A percentile compares a stretch with the other conserved stretches of the same genome.
Conservation (phyloP, 1,140 invertebrate genomes). For the Anagrus nilaparvatae region DNA sequence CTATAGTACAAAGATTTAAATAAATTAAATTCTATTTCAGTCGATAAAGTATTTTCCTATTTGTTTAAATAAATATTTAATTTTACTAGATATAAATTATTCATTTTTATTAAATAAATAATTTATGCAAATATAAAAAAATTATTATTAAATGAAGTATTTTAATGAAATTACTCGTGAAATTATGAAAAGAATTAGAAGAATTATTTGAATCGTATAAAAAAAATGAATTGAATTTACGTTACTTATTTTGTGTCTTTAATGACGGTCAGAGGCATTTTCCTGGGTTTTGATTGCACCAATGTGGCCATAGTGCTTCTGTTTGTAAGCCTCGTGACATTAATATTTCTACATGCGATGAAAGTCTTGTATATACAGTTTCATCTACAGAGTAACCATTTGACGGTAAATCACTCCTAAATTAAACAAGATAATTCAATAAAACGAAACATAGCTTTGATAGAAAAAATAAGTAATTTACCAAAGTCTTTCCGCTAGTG, state of each 20-base stretch:
- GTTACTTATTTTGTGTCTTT: slow-evolving; percentile 5
- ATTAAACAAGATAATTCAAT: slow-evolving; percentile 8
- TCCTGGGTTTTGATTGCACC: slow-evolving; percentile 63
- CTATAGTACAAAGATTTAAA: no score
- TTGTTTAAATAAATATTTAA: no score
- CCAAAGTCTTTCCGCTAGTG: slow-evolving; percentile 54
- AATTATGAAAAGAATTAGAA: slow-evolving; percentile 4
- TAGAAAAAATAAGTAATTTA: slow-evolving; percentile 14
- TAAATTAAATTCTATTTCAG: no score
- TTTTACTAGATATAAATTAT: no score
- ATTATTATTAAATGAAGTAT: not conserved
- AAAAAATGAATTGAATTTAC: slow-evolving; percentile 3
- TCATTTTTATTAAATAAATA: no score
- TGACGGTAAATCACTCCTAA: slow-evolving; percentile 34
- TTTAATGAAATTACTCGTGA: not conserved
- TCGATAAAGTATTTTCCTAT: no score
- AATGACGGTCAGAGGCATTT: slow-evolving; percentile 51
- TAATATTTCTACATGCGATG: slow-evolving; percentile 53
- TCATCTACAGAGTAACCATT: slow-evolving; percentile 38
- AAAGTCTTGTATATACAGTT: slow-evolving; percentile 55
- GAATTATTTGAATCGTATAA: slow-evolving; percentile 3
- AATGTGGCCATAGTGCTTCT: slow-evolving; percentile 62
- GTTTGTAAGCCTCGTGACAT: slow-evolving; percentile 50
- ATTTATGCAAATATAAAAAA: no score
- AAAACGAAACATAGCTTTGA: not conserved